Percentiles rank a stretch among this genome's conserved stretches.
phyloP scores from a whole-genome alignment of 2,888 invertebrate species.

The Malthinus flaveolus region DNA sequence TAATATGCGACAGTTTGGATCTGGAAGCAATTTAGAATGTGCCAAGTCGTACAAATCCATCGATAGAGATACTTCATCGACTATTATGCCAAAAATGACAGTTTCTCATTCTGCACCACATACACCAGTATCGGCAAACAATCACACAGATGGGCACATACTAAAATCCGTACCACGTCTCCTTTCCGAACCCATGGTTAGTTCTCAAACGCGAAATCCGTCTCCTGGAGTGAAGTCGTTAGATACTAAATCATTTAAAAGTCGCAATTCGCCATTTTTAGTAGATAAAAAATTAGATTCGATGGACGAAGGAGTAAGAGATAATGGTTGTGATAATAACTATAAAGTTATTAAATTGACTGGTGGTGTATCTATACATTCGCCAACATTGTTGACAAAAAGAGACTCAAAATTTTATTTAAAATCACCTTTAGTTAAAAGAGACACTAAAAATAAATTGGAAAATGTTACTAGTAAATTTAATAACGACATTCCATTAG shows the following conservation, averaged over 20 bases:
- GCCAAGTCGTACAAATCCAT: conserved; percentile 49
- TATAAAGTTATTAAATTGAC: conserved; percentile 24
- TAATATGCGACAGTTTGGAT: conserved; percentile 53
- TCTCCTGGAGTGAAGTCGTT: conserved; percentile 41
- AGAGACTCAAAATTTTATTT: conserved; percentile 49
- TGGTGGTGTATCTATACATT: conserved; percentile 45
- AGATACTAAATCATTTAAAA: conserved; percentile 30
- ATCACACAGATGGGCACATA: conserved; percentile 43
- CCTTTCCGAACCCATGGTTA: conserved; percentile 49
- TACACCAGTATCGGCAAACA: conserved; percentile 51
- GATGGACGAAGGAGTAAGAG: conserved; percentile 27
- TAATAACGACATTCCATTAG: conserved; percentile 2
- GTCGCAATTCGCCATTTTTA: conserved; percentile 37
- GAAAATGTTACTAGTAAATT: conserved; percentile 13
- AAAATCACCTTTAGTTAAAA: conserved; percentile 47
- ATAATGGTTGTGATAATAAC: conserved; percentile 17
- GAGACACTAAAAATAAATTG: conserved; percentile 38
- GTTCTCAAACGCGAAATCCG: conserved; percentile 37
- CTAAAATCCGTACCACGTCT: conserved; percentile 49
- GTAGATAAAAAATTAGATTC: conserved; percentile 33
- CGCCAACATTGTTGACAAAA: conserved; percentile 44
- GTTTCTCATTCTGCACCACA: conserved; percentile 54
- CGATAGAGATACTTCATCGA: conserved; percentile 46
- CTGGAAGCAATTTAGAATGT: conserved; percentile 48
- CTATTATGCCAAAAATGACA: conserved; percentile 43